phyloP scores from a whole-genome alignment of 2,797 vertebrate species.

The Syndactyla subalaris region DNA sequence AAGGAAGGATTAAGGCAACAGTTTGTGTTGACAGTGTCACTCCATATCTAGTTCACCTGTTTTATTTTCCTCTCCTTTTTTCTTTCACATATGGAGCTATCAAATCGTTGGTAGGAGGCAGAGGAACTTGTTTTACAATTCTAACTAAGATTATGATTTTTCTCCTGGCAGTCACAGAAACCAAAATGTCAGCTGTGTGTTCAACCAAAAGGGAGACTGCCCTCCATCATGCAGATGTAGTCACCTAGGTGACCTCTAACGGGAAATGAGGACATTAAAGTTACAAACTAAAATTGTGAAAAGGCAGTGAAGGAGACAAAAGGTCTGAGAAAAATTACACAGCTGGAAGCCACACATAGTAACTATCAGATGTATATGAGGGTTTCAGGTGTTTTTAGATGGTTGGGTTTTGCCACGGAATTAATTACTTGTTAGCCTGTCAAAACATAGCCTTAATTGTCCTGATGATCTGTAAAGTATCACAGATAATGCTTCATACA shows the following conservation, averaged over 20 bases:
- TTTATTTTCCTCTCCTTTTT: neutral
- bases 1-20: slow-evolving; percentile 55
- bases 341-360: neutral
- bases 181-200: neutral
- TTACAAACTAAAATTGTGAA: neutral
- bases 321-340: neutral
- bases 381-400: neutral
- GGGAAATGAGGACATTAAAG: neutral
- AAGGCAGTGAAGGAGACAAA: neutral
- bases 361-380: neutral
- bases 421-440: neutral
- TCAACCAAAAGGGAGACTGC: neutral
- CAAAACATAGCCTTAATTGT: neutral
- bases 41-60: neutral
- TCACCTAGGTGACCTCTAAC: neutral
- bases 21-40: neutral
- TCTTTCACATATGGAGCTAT: neutral
- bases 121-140: neutral
- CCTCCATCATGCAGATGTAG: neutral
- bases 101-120: neutral
- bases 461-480: neutral
- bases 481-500: accelerated
- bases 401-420: neutral
- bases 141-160: neutral
- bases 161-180: neutral